These are phyloP conservation scores for Teleiodes luculella DNA, from an alignment of 2,888 invertebrate species.

Conservation along the genomic window DNA sequence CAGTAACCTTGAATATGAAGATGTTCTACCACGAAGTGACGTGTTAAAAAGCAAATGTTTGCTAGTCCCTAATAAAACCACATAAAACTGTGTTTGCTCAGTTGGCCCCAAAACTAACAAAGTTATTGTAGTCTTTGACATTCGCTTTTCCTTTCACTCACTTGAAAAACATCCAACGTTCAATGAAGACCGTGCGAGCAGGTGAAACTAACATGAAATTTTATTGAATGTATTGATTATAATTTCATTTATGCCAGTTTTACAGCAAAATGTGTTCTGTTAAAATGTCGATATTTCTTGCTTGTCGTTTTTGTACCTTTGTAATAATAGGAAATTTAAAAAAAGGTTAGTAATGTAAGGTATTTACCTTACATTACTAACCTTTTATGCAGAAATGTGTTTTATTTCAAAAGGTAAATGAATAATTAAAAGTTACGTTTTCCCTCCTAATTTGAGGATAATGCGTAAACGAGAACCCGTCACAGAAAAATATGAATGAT, in stretches of 20 bases:
- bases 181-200: background rate
- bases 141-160: background rate
- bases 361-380: no score
- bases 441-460: background rate
- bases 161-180: background rate
- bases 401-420: no score
- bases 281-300: no score
- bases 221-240: background rate
- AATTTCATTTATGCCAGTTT: background rate
- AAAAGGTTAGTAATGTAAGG: no score
- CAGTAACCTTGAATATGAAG: no score
- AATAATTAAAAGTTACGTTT: no score
- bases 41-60: background rate
- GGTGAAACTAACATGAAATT: background rate
- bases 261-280: background rate
- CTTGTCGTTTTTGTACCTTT: no score
- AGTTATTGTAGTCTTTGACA: background rate
- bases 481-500: background rate
- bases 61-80: background rate
- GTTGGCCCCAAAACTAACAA: constrained; percentile 1
- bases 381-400: no score
- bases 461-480: background rate
- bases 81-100: background rate
- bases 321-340: no score
- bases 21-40: background rate